Base-by-base conservation (phyloP, 1,140 invertebrate genomes). In the Eriosoma lanigerum region DNA sequence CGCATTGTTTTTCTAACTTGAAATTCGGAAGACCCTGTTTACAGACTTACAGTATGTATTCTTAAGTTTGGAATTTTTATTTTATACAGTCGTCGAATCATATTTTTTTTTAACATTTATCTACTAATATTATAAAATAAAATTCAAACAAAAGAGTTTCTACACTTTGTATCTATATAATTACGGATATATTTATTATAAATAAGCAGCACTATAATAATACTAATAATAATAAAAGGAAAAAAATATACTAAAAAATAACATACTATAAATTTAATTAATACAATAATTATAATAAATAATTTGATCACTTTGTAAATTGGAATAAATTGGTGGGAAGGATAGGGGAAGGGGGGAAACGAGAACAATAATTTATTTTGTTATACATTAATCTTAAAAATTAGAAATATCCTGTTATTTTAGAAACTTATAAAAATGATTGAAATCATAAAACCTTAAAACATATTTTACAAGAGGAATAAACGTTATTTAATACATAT, bases 11-110 rank as follows among this genome's bases (percentile, higher is more conserved):
- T 64, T 19, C 32, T 10, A 15, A n/a, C 19, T 9, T 38, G 62
- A 64, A 64, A 64, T 64, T 21, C 32, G 32, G n/a, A 64, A 64
- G 29, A 64, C 62, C 62, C 19, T 38, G 62, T 64, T 64, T 21
- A 38, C 62, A 64, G 32, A 38, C 32, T 38, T 38, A 38, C 32
- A 8, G 62, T n/a, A 10, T 64, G 29, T 62, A 19, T 29, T 62
- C 2, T 29, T 62, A 64, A 44, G 1, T 64, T 44, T 64, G 62
- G 32, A 64, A 38, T 38, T 29, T 12, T 64, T 64, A 24, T 19
- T 62, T 62, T n/a, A 19, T 32, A n/a, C 10, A 3, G 12, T 38
- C 19, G 10, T 1, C 38, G 19, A 38, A 64, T n/a, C 32, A 9
- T 29, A n/a, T 5, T 38, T 15, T 44, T 64, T 44, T 64, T 64